Percentiles rank a stretch among this genome's conserved stretches.
Conservation (phyloP, 2,113 vertebrate species). For the Thryonomys swinderianus region DNA sequence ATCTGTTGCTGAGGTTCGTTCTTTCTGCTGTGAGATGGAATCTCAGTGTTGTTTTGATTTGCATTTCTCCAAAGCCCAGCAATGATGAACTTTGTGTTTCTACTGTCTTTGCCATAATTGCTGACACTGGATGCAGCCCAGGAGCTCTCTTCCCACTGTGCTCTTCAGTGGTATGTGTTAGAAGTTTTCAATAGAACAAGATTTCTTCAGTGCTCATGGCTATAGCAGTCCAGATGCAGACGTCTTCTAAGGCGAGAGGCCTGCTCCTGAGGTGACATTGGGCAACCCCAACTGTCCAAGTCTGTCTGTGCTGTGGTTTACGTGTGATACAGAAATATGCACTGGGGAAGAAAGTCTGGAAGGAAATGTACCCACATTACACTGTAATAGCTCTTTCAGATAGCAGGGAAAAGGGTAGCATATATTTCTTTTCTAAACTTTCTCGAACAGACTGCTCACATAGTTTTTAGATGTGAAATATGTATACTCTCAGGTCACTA, state of each 20-base stretch:
- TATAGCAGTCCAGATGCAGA: too few relatives aligned
- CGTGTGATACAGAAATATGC: not conserved
- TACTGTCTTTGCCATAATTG: rapidly evolving
- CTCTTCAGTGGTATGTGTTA: rapidly evolving
- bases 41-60: not conserved
- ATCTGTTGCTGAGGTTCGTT: not conserved
- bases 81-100: not conserved
- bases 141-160: not conserved
- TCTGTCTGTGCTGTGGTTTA: not conserved
- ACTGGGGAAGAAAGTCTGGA: not conserved
- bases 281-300: not conserved
- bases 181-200: not conserved
- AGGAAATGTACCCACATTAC: not conserved
- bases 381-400: not conserved
- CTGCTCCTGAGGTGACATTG: not conserved
- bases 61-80: not conserved
- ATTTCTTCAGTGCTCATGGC: too few relatives aligned
- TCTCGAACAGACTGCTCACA: not conserved
- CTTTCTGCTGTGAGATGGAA: not conserved
- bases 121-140: not conserved
- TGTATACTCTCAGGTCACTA: not conserved
- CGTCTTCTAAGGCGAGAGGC: not conserved
- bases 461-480: not conserved
- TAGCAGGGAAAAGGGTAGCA: not conserved
- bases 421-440: not conserved